Base-by-base conservation (phyloP, 2,797 vertebrate genomes). In the Vespertilio murinus region DNA sequence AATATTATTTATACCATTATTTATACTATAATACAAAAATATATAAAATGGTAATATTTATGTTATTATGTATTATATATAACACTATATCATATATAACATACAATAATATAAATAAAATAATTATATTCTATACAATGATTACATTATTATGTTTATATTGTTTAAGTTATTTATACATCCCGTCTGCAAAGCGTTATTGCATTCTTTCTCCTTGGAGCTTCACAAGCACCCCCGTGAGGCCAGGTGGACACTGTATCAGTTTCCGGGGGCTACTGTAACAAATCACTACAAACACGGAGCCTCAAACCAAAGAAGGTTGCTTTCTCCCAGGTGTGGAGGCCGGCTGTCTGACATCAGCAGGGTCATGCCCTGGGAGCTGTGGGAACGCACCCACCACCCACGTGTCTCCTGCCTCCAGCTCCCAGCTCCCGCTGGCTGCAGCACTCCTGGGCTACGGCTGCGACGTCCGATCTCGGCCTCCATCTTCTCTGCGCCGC, bases 391-490 rank as follows among this genome's bases (percentile, higher is more conserved):
- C 54, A 13, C 56, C 56, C 56, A 28, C 25, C 54, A 28, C 12
- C 56, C 56, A 6, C 1, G 5, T 61, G 25, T 59, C 56, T 28
- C 56, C 56, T 13, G 59, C 59, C 56, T 28, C 28, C 23, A 1
- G 11, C 18, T 12, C 61, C 52, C 8, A 22, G 20, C 40, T 42
- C 38, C 23, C 4, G 7, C 30, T 5, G 30, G 71, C 71, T n/a
- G 11, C 56, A 30, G 25, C 56, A 28, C 56, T 13, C 56, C 56
- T 61, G 56, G 56, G 12, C 56, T 13, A 12, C 22, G 45, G 42
- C 30, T 8, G n/a, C 17, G 0, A 16, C 28, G 13, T 3, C 5
- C 1, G 1, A 9, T 23, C 69, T 9, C n/a, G 8, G 9, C 1
- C 75, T 22, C 14, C 20, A 0, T 71, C 38, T 38, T 23, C 45